Conservation (phyloP, 2,888 invertebrate genomes). For the Petrolisthes manimaculis region DNA sequence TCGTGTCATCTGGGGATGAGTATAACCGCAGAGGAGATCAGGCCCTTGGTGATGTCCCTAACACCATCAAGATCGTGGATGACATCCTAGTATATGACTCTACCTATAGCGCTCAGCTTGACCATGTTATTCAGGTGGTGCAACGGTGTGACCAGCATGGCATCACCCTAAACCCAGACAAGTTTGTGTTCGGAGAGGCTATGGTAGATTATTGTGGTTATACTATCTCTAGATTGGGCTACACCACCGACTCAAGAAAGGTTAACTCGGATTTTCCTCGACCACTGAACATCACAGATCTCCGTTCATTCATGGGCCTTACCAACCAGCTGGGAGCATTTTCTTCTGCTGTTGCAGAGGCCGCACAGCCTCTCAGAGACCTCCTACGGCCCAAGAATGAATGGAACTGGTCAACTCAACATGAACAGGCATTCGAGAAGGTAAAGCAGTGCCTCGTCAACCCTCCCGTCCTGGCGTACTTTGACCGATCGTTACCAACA, state of each 20-base stretch:
- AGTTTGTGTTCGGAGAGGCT: background rate
- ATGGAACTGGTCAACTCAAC: conserved; percentile 22
- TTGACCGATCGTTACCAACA: conserved; percentile 9
- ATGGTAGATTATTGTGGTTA: conserved; percentile 12
- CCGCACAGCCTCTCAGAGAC: conserved; percentile 31
- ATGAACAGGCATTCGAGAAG: conserved; percentile 17
- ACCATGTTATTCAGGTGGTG: conserved; percentile 18
- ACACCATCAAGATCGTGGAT: conserved; percentile 14
- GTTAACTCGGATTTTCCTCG: conserved; percentile 31
- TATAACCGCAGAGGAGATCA: conserved; percentile 9
- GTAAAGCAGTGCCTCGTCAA: conserved; percentile 31
- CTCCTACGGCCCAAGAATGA: conserved; percentile 14
- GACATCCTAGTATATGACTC: conserved; percentile 20
- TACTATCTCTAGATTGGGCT: background rate
- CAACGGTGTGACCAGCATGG: conserved; percentile 4
- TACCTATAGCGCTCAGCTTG: background rate
- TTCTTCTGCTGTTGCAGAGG: conserved; percentile 5
- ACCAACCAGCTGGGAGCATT: conserved; percentile 37
- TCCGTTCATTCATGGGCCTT: conserved; percentile 44
- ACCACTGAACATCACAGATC: conserved; percentile 37
- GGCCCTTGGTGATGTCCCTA: conserved; percentile 6
- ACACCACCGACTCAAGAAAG: conserved; percentile 23
- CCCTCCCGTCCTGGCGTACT: conserved; percentile 9
- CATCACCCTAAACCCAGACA: conserved; percentile 30
- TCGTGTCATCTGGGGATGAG: conserved; percentile 30